Base-by-base conservation (phyloP, 1,140 invertebrate species). In the Argopecten irradians region DNA sequence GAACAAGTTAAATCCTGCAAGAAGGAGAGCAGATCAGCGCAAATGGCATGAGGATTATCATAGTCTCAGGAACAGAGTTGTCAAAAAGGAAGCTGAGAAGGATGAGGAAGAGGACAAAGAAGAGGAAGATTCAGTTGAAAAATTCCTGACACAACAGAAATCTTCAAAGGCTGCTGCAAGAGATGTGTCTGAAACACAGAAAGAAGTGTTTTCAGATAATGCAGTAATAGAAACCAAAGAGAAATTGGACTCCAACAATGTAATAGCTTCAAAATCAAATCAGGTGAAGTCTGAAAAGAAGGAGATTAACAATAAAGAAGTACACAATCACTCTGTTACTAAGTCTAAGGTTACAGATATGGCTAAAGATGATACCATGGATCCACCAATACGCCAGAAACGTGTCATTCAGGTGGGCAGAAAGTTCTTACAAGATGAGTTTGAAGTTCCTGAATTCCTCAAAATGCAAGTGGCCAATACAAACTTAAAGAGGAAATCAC, bases 361-460 rank as follows among this genome's bases (percentile, higher is more conserved):
- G 1, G n/a, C 55, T 71, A 16, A 28, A 28, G 19, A 1, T 5
- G 28, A n/a, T n/a, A 71, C 55, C 5, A 71, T 71, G 55, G n/a
- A 71, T 71, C 55, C 55, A 1, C 55, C 55, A 1, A 28, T 71
- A 28, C n/a, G 55, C 22, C 55, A 71, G 55, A 71, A 71, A n/a
- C 55, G 55, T 71, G 55, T 71, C n/a, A 71, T 71, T 71, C 55
- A 71, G 55, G 55, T 71, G 22, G 55, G 55, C 22, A 71, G n/a
- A 71, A 71, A 71, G n/a, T 71, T 71, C 55, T 11, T 28, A 11
- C 19, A 82, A 86, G 85, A 86, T 83, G 83, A 89, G 28, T 89
- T 55, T 89, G 88, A 89, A 83, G 55, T 89, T 86, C 88, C 88
- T 22, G 85, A 89, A 46, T 89, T 89, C 39, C 22, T 89, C 22